Evolutionary conservation across 2,113 vertebrate species (phyloP), one percentile per base, ranked within the genome.

Genomic region (Tringa solitaria): DNA sequence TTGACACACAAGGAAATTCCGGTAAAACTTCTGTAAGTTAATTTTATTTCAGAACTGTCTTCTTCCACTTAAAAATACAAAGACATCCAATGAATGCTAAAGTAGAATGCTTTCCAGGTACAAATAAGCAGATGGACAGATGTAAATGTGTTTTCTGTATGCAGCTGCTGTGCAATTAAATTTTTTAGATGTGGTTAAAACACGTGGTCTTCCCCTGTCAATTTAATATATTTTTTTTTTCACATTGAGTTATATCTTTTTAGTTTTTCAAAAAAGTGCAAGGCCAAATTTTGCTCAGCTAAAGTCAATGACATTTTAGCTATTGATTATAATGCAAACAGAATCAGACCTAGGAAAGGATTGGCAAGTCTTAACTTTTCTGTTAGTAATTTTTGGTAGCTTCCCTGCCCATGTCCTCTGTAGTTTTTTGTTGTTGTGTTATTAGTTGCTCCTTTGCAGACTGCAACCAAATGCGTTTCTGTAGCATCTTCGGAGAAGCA

Each of bases 391-490:
- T 77, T 77, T 74, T 39, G 22, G 23, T 69, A 77, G 63, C 59
- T 60, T 48, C 59, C n/a, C 46, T 82, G 15, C 14, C 10, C 5
- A 3, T 6, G 17, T 41, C 51, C 33, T 61, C 7, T 57, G 35
- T 26, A 1, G 33, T n/a, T 73, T 87, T 79, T 21, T 5, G 0
- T 35, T 74, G 14, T 61, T 56, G 50, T 76, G 30, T 23, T 61
- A 48, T 76, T 91, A 95, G 77, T 61, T 84, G n/a, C 45, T 93
- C 54, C 74, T 90, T 87, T 96, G 85, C 64, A 91, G 41, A 73
- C 65, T 85, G 37, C 70, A 75, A n/a, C 39, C 60, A 59, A 89
- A 11, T 0, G 5, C 51, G 68, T 73, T 78, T 79, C 45, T 88
- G 41, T 78, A 53, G 28, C 72, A 80, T 91, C 67, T 95, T 87